These are phyloP conservation scores for Synodontis membranacea DNA, from an alignment of 2,113 vertebrate genomes.

Conservation along the genomic window DNA sequence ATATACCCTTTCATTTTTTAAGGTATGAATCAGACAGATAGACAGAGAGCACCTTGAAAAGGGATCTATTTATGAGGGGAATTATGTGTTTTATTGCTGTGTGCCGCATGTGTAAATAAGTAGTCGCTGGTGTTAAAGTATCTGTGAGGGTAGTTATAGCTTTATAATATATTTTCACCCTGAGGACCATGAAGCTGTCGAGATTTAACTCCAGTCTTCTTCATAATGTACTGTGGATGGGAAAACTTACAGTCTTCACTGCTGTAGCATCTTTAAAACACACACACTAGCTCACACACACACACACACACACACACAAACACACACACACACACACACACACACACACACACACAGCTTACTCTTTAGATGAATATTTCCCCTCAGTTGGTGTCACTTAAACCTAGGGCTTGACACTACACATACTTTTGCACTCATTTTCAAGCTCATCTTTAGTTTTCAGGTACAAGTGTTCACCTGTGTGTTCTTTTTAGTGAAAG, in stretches of 20 bases:
- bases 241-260: conserved; percentile 13
- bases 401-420: conserved; percentile 6
- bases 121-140: conserved; percentile 39
- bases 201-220: conserved; percentile 8
- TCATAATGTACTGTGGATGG: conserved; percentile 21
- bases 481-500: conserved; percentile 48
- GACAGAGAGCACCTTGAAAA: background rate
- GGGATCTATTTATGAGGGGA: conserved; percentile 38
- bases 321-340: conserved; percentile 27
- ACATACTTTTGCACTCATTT: conserved; percentile 9
- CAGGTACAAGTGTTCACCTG: conserved; percentile 51
- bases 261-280: background rate
- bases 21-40: conserved; percentile 17
- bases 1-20: conserved; percentile 13
- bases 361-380: background rate
- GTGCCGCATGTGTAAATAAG: conserved; percentile 36
- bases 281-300: background rate
- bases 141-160: conserved; percentile 34
- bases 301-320: conserved; percentile 3
- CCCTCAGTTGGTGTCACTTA: background rate
- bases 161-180: conserved; percentile 47
- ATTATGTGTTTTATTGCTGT: conserved; percentile 5
- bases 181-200: conserved; percentile 13
- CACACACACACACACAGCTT: conserved; percentile 11
- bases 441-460: conserved; percentile 45